Evolutionary conservation across 2,888 invertebrate species (phyloP).

Genomic region (Drosophila macrospina): DNA sequence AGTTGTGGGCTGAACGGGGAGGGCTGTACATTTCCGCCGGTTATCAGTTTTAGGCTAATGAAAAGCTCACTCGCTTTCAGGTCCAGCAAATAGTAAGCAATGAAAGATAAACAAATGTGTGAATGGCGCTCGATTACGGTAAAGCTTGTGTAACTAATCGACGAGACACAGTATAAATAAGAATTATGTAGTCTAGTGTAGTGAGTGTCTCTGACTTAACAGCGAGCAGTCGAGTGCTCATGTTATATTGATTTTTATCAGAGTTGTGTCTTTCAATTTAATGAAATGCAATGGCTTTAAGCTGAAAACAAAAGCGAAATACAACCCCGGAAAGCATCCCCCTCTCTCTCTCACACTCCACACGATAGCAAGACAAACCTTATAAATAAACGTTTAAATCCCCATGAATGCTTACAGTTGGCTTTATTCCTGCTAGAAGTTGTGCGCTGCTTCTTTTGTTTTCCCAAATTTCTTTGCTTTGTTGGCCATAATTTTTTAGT

Average conservation of each 20-base stretch:
- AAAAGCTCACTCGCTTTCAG: constrained; percentile 31
- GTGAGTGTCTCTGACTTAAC: no score
- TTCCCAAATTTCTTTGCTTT: constrained; percentile 70
- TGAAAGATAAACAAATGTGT: constrained; percentile 75
- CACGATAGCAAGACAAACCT: no score
- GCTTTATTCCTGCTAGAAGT: constrained; percentile 68
- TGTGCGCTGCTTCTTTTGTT: constrained; percentile 81
- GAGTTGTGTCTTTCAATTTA: constrained; percentile 68
- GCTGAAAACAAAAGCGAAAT: constrained; percentile 38
- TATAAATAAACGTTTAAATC: constrained; percentile 83
- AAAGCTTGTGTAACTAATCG: constrained; percentile 49
- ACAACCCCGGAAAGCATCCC: constrained; percentile 18
- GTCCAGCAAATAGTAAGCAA: constrained; percentile 69
- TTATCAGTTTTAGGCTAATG: constrained; percentile 71
- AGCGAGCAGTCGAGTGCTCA: no score
- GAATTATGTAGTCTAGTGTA: constrained; percentile 38
- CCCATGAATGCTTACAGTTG: constrained; percentile 82
- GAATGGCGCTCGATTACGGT: constrained; percentile 37
- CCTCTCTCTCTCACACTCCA: background rate
- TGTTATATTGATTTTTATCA: constrained; percentile 54
- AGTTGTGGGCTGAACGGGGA: constrained; percentile 24
- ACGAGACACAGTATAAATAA: constrained; percentile 52
- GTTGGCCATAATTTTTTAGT: constrained; percentile 83
- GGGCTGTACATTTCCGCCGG: constrained; percentile 52
- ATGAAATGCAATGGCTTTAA: constrained; percentile 65